Evolutionary conservation across 2,888 invertebrate genomes (phyloP), one percentile per base, ranked within the genome.

Genomic region (Cacoxenus indagator): DNA sequence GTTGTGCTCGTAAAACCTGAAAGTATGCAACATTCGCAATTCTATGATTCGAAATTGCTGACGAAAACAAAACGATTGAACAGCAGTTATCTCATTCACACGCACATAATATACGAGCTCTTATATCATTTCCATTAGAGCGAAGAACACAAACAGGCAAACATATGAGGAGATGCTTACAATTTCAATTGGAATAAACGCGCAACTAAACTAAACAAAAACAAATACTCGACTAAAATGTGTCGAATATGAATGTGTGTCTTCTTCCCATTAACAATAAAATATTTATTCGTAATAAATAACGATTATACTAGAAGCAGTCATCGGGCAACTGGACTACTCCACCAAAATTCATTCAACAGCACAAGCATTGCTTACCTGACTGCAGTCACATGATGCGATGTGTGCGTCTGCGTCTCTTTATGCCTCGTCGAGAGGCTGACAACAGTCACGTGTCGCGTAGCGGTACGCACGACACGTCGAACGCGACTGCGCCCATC

Each of bases 371-470:
- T 9, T 67, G 73, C 86, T 87, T 87, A 88, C 88, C 88, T 88
- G 80, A 88, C 88, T 72, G 88, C 88, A 70, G 88, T 88, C 78
- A 88, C 88, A 84, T 88, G 88, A 78, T 88, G 88, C 70, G 87
- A 88, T 70, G 88, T 88, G 75, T 87, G 87, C 31, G 88, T 88
- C 75, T 86, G 86, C 27, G 88, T 87, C 76, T 88, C 88, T 80
- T 87, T 88, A 77, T 88, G 87, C 54, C 88, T 82, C n/a, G 88
- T 87, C 65, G 88, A 88, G 68, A 88, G 87, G 74, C 88, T 88
- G 69, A 88, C 88, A 67, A 88, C 88, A 37, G 88, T 88, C 75
- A 88, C 88, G 78, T 88, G 88, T 59, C 88, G 84, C 70, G 88
- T 88, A 68, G 88, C 87, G 2, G 88, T 87, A 72, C 88, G 85